Evolutionary conservation across 1,140 invertebrate genomes (phyloP).

Genomic region (Aphaenogaster ashmeadi): DNA sequence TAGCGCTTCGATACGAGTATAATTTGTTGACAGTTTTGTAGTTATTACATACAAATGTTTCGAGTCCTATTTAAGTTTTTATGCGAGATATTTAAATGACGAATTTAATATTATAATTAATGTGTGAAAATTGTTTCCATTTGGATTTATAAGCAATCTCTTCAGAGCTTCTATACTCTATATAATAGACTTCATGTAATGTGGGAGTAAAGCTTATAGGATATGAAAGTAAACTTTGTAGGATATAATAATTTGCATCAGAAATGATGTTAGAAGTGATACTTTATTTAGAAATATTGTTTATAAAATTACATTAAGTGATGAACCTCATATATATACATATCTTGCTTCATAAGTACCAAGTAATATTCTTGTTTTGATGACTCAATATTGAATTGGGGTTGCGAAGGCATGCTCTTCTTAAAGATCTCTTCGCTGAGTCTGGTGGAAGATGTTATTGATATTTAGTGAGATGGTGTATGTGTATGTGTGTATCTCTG

Average conservation of each 20-base stretch:
- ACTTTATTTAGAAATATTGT: neutral
- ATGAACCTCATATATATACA: neutral
- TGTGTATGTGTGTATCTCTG: conserved; percentile 45
- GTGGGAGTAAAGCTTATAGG: neutral
- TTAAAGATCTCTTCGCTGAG: conserved; percentile 33
- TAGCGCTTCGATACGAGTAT: neutral
- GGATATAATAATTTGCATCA: neutral
- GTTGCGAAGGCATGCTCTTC: conserved; percentile 1
- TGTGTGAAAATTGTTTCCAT: neutral
- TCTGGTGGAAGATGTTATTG: conserved; percentile 77
- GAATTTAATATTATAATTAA: neutral
- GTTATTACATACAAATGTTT: neutral
- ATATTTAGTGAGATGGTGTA: conserved; percentile 74
- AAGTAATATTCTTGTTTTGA: neutral
- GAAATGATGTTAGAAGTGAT: neutral
- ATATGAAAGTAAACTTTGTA: neutral
- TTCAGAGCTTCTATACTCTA: neutral
- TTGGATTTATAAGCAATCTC: neutral
- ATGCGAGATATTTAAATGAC: neutral
- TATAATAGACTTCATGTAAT: neutral
- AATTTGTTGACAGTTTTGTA: conserved; percentile 25
- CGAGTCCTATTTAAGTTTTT: neutral
- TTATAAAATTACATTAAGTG: neutral
- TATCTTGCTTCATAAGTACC: conserved; percentile 24
- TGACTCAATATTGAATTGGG: conserved; percentile 37